phyloP scores from a whole-genome alignment of 2,888 invertebrate species.

The Amphipoea oculea region DNA sequence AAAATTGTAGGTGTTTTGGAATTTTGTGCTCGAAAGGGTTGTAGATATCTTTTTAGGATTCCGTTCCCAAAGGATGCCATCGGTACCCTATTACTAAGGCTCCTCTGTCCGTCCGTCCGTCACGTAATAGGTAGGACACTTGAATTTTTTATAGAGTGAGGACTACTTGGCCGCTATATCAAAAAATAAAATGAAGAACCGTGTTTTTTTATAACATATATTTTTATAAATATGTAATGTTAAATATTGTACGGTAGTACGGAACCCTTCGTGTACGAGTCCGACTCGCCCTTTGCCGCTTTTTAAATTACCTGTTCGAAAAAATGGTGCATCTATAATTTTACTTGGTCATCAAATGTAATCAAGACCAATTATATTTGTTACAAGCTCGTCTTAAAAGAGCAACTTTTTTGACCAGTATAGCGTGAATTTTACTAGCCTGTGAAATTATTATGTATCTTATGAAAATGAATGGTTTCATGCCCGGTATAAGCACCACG shows the following conservation, averaged over 20 bases:
- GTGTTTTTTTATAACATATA: neutral
- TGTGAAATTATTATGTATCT: neutral
- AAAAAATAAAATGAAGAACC: neutral
- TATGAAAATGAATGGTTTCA: neutral
- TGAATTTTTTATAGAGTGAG: neutral
- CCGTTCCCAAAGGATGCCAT: neutral
- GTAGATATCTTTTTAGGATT: neutral
- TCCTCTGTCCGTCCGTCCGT: neutral
- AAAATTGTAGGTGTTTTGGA: conserved; percentile 45
- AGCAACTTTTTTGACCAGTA: neutral
- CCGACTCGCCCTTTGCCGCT: neutral
- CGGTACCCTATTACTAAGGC: neutral
- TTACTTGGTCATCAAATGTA: neutral
- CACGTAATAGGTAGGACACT: neutral
- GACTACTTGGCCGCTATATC: neutral
- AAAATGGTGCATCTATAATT: neutral
- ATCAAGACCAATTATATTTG: neutral
- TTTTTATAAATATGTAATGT: neutral
- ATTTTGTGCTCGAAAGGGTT: conserved; percentile 39
- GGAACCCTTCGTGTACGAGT: neutral
- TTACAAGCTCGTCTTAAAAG: neutral
- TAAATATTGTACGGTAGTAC: no score
- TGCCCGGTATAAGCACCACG: neutral
- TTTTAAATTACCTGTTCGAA: conserved; percentile 2
- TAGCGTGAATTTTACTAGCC: neutral